Evolutionary conservation across 2,797 vertebrate species (phyloP).

Genomic region (Thunnus albacares): DNA sequence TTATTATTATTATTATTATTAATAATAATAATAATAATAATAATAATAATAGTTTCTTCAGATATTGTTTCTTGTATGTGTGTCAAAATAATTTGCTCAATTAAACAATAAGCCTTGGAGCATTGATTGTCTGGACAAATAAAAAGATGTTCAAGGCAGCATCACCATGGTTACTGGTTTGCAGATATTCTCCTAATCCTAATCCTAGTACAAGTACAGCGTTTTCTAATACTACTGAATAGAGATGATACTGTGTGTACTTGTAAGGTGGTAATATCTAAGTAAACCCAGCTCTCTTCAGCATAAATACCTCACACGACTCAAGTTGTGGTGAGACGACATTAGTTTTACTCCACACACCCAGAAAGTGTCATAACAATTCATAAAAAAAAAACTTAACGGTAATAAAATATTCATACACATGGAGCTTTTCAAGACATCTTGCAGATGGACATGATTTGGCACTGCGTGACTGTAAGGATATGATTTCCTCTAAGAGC

Average conservation of each 20-base stretch:
- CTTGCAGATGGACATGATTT: conserved; percentile 49
- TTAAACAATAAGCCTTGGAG: conserved; percentile 3
- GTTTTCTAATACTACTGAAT: conserved; percentile 29
- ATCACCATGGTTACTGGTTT: conserved; percentile 9
- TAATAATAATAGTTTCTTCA: neutral
- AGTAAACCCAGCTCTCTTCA: conserved; percentile 22
- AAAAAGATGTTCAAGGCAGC: conserved; percentile 11
- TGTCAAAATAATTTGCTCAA: neutral
- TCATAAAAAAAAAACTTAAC: conserved; percentile 6
- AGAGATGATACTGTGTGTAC: conserved; percentile 25
- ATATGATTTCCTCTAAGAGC: conserved; percentile 45
- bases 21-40: too few relatives aligned
- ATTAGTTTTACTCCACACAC: neutral
- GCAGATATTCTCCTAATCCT: conserved; percentile 12
- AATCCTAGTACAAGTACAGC: conserved; percentile 26
- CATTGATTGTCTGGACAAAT: conserved; percentile 28
- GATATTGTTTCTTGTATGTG: neutral
- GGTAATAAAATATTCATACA: conserved; percentile 24
- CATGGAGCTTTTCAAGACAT: conserved; percentile 18
- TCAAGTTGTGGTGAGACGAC: neutral
- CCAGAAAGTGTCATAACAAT: conserved; percentile 14
- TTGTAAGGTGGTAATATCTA: conserved; percentile 17
- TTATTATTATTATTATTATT: too few relatives aligned
- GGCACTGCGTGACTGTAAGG: conserved; percentile 49
- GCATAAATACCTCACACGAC: conserved; percentile 7